phyloP scores from a whole-genome alignment of 2,113 vertebrate genomes.

The Todiramphus saurophagus region DNA sequence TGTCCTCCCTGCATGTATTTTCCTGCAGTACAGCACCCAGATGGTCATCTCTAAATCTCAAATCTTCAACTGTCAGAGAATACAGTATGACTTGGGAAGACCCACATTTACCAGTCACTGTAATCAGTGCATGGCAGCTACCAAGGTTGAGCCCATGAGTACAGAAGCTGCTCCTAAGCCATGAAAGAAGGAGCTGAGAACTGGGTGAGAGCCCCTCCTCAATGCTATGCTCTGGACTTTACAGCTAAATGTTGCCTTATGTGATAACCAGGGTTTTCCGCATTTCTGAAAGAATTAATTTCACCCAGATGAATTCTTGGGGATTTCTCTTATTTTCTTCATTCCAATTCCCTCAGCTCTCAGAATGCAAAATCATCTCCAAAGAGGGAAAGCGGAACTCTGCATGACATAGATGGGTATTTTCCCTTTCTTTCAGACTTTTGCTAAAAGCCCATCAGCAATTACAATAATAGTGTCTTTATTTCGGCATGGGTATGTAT shows the following conservation, averaged over 20 bases:
- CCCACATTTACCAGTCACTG: fast-evolving
- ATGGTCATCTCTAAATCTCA: background rate
- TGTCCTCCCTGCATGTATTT: background rate
- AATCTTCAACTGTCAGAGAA: background rate
- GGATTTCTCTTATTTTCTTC: background rate
- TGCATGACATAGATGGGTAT: background rate
- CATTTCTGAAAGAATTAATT: background rate
- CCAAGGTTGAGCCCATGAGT: background rate
- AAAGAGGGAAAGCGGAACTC: background rate
- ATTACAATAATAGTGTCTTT: background rate
- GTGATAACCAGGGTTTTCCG: background rate
- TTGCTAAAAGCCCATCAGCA: background rate
- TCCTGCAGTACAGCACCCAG: background rate
- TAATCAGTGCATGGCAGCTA: background rate
- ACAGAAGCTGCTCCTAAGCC: background rate
- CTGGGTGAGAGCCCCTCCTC: background rate
- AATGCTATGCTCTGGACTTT: background rate
- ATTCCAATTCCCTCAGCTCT: background rate
- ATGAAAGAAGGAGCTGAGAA: background rate
- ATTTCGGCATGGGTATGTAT: background rate
- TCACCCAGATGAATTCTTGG: background rate
- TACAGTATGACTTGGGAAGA: background rate
- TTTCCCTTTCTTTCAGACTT: background rate
- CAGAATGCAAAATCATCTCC: background rate
- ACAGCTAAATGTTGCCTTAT: background rate